Evolutionary conservation across 2,797 vertebrate species (phyloP).

Genomic region (Lithobates pipiens): DNA sequence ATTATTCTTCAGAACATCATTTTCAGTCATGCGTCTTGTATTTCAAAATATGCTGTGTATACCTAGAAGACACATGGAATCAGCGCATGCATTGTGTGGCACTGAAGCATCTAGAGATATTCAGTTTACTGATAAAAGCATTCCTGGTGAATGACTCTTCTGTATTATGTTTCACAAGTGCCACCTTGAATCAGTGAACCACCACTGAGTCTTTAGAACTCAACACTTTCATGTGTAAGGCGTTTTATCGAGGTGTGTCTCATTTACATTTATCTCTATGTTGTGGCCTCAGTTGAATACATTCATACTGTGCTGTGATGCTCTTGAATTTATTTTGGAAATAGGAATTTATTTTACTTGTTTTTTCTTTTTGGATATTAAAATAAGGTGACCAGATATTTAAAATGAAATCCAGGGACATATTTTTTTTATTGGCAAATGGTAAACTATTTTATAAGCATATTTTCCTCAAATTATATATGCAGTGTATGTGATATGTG

Average conservation of each 20-base stretch:
- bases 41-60: neutral
- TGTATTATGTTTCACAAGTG: conserved; percentile 20
- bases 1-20: neutral
- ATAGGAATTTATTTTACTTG: no score
- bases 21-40: neutral
- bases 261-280: neutral
- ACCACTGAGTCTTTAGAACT: neutral
- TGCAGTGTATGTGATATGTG: no score
- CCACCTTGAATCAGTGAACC: conserved; percentile 42
- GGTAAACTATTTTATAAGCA: no score
- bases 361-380: no score
- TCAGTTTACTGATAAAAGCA: conserved; percentile 18
- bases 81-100: conserved; percentile 6
- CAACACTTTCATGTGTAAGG: conserved; percentile 19
- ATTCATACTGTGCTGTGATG: neutral
- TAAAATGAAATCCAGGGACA: no score
- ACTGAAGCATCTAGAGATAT: conserved; percentile 17
- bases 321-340: neutral
- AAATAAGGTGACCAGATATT: no score
- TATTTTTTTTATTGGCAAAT: no score
- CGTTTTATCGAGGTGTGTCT: conserved; percentile 1
- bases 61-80: conserved; percentile 6
- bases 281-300: neutral
- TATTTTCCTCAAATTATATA: no score
- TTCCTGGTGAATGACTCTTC: conserved; percentile 27